A percentile compares a stretch with the other conserved stretches of the same genome.
Evolutionary conservation across 2,888 invertebrate species (phyloP).

Genomic region (Palloptera scutellata): DNA sequence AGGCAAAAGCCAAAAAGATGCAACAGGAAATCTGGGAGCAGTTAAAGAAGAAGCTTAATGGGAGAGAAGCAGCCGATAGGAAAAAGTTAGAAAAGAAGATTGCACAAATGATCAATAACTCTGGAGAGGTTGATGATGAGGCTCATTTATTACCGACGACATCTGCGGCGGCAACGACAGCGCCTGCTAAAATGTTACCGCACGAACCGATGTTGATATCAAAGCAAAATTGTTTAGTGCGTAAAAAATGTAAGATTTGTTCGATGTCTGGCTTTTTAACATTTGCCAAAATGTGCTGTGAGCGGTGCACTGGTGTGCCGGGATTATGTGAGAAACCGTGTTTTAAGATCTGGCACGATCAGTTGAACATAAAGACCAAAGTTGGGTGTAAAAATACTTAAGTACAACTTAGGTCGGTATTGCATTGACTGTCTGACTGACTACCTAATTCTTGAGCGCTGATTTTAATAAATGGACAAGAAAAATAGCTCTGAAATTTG

Average conservation of each 20-base stretch:
- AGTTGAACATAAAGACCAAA: conserved; percentile 30
- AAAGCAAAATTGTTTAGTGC: conserved; percentile 35
- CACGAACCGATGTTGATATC: conserved; percentile 30
- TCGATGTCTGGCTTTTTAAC: conserved; percentile 47
- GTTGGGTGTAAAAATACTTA: conserved; percentile 19
- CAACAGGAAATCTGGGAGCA: neutral
- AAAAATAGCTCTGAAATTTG: neutral
- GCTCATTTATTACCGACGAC: neutral
- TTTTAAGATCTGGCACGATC: conserved; percentile 49
- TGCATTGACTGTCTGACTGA: conserved; percentile 9
- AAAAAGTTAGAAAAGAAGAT: neutral
- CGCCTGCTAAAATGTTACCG: neutral
- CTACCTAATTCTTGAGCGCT: conserved; percentile 24
- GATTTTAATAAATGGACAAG: neutral
- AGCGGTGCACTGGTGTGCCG: conserved; percentile 45
- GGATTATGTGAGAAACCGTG: conserved; percentile 49
- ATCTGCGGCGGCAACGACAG: neutral
- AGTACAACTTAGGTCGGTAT: conserved; percentile 13
- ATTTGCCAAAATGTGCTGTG: conserved; percentile 47
- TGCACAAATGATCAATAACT: no score
- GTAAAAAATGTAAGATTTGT: conserved; percentile 50
- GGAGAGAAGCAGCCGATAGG: neutral
- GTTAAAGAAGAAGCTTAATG: neutral
- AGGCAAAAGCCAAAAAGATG: neutral
- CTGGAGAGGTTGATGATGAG: no score